Conservation (phyloP, 2,888 invertebrate genomes). For the Didymodactylos carnosus region DNA sequence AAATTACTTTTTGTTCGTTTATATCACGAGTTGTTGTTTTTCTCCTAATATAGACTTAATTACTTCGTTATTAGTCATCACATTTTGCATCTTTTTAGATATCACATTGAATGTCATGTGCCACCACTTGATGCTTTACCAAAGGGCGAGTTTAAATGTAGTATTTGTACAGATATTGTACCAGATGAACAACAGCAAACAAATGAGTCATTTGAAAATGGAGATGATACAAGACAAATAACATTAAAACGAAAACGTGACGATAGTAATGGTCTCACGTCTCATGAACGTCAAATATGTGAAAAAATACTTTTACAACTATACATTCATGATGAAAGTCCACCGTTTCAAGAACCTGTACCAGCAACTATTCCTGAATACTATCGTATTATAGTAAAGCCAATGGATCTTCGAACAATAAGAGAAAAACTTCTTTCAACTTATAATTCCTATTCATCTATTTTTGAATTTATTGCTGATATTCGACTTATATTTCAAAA, state of each 20-base stretch:
- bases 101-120: conserved; percentile 80
- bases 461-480: conserved; percentile 56
- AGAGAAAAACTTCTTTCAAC: conserved; percentile 57
- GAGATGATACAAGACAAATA: conserved; percentile 18
- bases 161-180: conserved; percentile 69
- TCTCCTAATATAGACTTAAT: too few relatives aligned
- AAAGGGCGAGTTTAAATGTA: conserved; percentile 62
- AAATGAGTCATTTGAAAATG: too few relatives aligned
- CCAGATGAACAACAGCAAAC: too few relatives aligned
- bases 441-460: conserved; percentile 54
- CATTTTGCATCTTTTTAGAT: too few relatives aligned
- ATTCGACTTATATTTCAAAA: conserved; percentile 66
- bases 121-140: conserved; percentile 47
- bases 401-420: conserved; percentile 66
- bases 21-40: too few relatives aligned
- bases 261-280: conserved; percentile 28
- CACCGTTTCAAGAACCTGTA: conserved; percentile 66
- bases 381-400: conserved; percentile 50
- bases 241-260: conserved; percentile 16
- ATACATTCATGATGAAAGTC: conserved; percentile 70
- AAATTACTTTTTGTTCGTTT: too few relatives aligned
- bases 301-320: conserved; percentile 68
- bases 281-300: conserved; percentile 27
- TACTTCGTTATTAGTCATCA: too few relatives aligned
- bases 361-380: conserved; percentile 51